These are phyloP conservation scores for Spilosoma lubricipeda DNA, from an alignment of 2,888 invertebrate species.

Conservation along the genomic window DNA sequence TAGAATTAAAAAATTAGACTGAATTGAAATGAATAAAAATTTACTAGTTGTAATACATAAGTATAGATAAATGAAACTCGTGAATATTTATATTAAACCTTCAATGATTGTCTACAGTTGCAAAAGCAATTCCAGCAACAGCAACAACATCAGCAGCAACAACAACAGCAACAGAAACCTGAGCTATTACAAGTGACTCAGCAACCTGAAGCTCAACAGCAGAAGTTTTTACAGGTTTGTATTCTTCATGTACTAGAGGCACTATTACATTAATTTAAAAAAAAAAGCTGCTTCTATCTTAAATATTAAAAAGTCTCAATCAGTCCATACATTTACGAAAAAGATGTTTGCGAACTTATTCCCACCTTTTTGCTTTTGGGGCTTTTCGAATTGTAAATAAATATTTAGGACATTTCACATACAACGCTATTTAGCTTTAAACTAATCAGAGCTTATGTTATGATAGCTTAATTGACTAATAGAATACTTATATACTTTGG, in stretches of 20 bases:
- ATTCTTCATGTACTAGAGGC: background rate
- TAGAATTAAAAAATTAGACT: too few relatives aligned
- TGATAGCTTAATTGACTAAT: too few relatives aligned
- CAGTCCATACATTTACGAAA: too few relatives aligned
- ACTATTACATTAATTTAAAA: background rate
- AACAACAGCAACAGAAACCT: constrained; percentile 78
- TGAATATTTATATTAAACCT: background rate
- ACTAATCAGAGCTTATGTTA: too few relatives aligned
- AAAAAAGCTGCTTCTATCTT: background rate
- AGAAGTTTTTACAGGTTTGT: constrained; percentile 78
- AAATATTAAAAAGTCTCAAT: background rate
- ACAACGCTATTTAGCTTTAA: too few relatives aligned
- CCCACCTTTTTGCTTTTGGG: too few relatives aligned
- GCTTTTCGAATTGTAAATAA: too few relatives aligned
- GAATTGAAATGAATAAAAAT: too few relatives aligned
- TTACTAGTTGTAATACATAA: background rate
- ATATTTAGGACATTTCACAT: too few relatives aligned
- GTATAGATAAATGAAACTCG: background rate
- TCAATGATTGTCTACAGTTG: constrained; percentile 54
- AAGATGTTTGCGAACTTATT: too few relatives aligned
- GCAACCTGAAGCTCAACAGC: constrained; percentile 71
- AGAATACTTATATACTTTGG: too few relatives aligned
- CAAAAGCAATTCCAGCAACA: constrained; percentile 70
- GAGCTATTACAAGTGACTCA: constrained; percentile 73
- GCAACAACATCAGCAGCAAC: constrained; percentile 73